A percentile compares a stretch with the other conserved stretches of the same genome.
phyloP scores from a whole-genome alignment of 2,113 vertebrate genomes.

The Mionectes macconnelli region DNA sequence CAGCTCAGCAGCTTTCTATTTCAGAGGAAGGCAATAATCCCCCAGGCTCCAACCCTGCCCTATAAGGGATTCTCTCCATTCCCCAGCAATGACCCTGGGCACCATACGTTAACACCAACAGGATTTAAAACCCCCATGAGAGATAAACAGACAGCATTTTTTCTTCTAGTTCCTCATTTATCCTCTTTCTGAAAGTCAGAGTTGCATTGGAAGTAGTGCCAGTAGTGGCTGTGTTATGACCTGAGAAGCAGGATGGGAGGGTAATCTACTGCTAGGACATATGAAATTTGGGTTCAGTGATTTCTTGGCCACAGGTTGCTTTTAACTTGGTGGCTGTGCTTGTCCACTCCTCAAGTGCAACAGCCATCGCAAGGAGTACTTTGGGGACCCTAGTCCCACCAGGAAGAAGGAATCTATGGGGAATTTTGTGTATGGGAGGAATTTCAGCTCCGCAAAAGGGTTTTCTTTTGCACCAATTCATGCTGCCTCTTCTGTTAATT shows the following conservation, averaged over 20 bases:
- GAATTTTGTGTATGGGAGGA: neutral
- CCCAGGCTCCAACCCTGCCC: conserved; percentile 49
- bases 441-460: neutral
- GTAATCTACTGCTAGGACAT: neutral
- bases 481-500: neutral
- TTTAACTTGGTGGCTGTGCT: neutral
- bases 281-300: neutral
- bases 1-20: conserved; percentile 69
- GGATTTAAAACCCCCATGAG: neutral
- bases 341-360: neutral
- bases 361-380: neutral
- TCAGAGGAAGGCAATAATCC: conserved; percentile 67
- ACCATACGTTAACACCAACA: neutral
- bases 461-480: neutral
- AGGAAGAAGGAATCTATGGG: neutral
- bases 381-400: neutral
- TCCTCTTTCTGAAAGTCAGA: neutral
- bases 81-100: conserved; percentile 13
- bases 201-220: neutral
- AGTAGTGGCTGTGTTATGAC: neutral
- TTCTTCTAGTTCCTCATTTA: neutral
- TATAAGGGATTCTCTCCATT: conserved; percentile 56
- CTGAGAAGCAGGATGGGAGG: neutral
- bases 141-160: neutral
- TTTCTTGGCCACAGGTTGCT: neutral